Evolutionary conservation across 2,113 vertebrate species (phyloP), one percentile per base, ranked within the genome.

Genomic region (Speoplatyrhinus poulsoni): DNA sequence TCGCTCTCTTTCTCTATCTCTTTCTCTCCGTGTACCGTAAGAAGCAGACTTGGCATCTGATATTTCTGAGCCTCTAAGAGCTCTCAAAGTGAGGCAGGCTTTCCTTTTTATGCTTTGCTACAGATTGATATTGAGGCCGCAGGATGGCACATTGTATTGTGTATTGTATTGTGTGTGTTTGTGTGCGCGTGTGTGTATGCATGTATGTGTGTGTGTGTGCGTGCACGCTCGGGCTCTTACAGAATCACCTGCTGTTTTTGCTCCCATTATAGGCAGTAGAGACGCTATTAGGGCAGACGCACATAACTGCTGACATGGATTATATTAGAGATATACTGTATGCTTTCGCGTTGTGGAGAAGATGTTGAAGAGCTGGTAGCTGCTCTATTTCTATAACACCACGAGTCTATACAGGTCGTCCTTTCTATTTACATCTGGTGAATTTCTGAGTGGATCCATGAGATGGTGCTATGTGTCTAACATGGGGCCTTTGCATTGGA

Each of bases 391-490:
- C 49, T 49, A 17, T 49, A 64, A 46, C 50, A 52, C 52, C 15
- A 64, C 12, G 53, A 50, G 58, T 63, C 8, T 4, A 1, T 16
- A 6, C 0, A 13, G 12, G 6, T 49, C 53, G 17, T 63, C 12
- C 9, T 16, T 17, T 54, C 10, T 54, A 56, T 69, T 68, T 62
- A 41, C 32, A 64, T 17, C 54, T 10, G 50, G 62, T 83, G 79
- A 80, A 81, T 75, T 89, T 84, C 87, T 74, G 56, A 62, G 41
- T 69, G 59, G 72, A 60, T 55, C 90, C 92, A 92, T 87, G 60
- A 91, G 92, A 89, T 91, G 91, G 92, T 83, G 92, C 91, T 92
- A 7, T 91, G 70, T 65, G 49, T 61, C 83, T 80, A 65, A 86
- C 72, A 10, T 73, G 62, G 10, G 49, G n/a, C 32, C 12, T 58